Conservation (phyloP, 1,140 invertebrate species). For the Hylyphantes graminicola region DNA sequence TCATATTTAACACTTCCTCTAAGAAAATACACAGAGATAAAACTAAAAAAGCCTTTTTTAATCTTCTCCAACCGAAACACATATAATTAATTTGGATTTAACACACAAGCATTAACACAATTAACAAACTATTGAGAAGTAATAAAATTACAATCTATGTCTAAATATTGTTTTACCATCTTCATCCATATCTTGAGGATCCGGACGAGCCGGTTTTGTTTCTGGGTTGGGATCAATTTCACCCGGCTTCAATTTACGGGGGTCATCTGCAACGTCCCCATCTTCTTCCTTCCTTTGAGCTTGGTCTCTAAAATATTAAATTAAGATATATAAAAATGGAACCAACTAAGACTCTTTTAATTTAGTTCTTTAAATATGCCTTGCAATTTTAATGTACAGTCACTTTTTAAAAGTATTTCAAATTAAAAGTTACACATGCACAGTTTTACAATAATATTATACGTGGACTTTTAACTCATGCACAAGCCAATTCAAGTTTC, state of each 20-base stretch:
- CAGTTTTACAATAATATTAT: too few species aligned
- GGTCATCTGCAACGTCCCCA: conserved; percentile 88
- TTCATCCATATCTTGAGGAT: conserved; percentile 99
- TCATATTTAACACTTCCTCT: not conserved
- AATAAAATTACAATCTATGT: not conserved
- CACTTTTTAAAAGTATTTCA: too few species aligned
- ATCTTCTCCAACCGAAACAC: not conserved
- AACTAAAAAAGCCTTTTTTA: not conserved
- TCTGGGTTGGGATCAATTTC: conserved; percentile 99
- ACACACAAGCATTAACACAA: not conserved
- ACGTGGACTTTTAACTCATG: too few species aligned
- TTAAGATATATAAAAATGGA: too few species aligned
- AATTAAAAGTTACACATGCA: too few species aligned
- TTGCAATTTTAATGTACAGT: too few species aligned
- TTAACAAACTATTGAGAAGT: not conserved
- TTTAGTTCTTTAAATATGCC: too few species aligned
- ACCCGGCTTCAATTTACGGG: conserved; percentile 95
- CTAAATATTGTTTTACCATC: conserved; percentile 77
- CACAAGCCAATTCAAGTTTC: too few species aligned
- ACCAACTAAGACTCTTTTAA: too few species aligned
- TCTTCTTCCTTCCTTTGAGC: conserved; percentile 98
- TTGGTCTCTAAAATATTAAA: conserved; percentile 80
- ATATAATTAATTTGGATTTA: not conserved
- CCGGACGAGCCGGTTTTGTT: conserved; percentile 98
- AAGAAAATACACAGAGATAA: too few species aligned